These are phyloP conservation scores for Exaiptasia diaphana DNA, from an alignment of 64 coral and sea anemone species.

Conservation along the genomic window DNA sequence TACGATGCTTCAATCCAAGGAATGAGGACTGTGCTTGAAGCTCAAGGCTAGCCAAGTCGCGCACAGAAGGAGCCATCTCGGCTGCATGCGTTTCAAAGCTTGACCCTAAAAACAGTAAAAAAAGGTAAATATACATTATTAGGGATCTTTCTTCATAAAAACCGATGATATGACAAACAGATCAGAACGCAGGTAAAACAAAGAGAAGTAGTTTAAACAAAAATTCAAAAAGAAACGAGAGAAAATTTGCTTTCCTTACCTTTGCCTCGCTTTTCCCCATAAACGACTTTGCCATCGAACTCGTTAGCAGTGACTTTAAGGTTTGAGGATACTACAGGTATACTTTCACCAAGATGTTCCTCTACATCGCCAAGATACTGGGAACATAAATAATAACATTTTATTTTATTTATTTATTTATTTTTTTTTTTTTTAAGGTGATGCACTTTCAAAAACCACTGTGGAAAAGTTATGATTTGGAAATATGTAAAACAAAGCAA, in stretches of 20 bases:
- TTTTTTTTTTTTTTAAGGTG: too few species aligned
- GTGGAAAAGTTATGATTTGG: too few species aligned
- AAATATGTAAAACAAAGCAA: too few species aligned
- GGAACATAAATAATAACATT: background rate
- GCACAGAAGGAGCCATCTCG: slow-evolving; percentile 73
- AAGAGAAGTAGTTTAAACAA: background rate
- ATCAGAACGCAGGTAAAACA: background rate
- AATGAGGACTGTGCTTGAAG: slow-evolving; percentile 88
- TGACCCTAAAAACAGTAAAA: slow-evolving; percentile 42
- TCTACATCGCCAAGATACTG: slow-evolving; percentile 85
- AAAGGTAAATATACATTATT: background rate
- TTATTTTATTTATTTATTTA: too few species aligned
- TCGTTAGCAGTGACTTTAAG: slow-evolving; percentile 74
- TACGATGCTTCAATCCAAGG: slow-evolving; percentile 60
- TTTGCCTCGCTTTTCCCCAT: slow-evolving; percentile 66
- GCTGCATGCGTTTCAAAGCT: slow-evolving; percentile 71
- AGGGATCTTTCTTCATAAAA: background rate
- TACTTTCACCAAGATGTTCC: slow-evolving; percentile 76
- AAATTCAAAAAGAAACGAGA: background rate
- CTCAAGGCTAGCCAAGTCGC: slow-evolving; percentile 74
- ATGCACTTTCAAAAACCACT: too few species aligned
- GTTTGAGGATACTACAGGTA: slow-evolving; percentile 54
- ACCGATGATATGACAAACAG: background rate
- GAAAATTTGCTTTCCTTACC: slow-evolving; percentile 17
- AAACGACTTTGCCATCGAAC: slow-evolving; percentile 91